These are phyloP conservation scores for Poecile atricapillus DNA, from an alignment of 2,113 vertebrate genomes.

Conservation along the genomic window DNA sequence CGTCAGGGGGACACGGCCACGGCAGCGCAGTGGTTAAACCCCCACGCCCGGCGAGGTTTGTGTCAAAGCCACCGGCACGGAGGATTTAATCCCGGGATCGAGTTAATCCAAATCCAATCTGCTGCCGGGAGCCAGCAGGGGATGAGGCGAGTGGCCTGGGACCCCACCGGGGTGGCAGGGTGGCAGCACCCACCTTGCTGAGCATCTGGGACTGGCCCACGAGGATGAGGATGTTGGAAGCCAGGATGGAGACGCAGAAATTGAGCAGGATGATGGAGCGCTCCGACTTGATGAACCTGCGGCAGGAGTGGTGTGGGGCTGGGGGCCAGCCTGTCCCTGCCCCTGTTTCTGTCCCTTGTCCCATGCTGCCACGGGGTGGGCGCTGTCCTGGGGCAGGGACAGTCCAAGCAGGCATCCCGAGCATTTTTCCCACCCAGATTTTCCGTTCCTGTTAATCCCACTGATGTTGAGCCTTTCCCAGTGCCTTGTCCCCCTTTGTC, in stretches of 20 bases:
- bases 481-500: fast-evolving
- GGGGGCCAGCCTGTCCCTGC: not conserved
- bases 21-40: not conserved
- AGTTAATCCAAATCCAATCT: constrained; percentile 56
- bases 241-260: constrained; percentile 96
- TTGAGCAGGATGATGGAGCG: constrained; percentile 97
- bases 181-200: constrained; percentile 85
- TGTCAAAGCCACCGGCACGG: not conserved
- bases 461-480: fast-evolving
- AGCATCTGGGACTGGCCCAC: constrained; percentile 97
- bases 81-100: constrained; percentile 15
- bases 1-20: fast-evolving
- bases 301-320: not conserved
- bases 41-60: not conserved
- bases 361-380: fast-evolving
- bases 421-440: not conserved
- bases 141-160: fast-evolving
- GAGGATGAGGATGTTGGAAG: constrained; percentile 95
- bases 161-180: not conserved
- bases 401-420: not conserved
- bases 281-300: constrained; percentile 94
- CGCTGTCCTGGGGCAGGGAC: fast-evolving
- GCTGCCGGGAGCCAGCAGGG: not conserved
- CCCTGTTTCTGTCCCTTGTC: not conserved
- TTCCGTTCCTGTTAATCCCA: not conserved